A percentile compares a stretch with the other conserved stretches of the same genome.
phyloP scores from a whole-genome alignment of 2,888 invertebrate genomes.

The Criorhina ranunculi region DNA sequence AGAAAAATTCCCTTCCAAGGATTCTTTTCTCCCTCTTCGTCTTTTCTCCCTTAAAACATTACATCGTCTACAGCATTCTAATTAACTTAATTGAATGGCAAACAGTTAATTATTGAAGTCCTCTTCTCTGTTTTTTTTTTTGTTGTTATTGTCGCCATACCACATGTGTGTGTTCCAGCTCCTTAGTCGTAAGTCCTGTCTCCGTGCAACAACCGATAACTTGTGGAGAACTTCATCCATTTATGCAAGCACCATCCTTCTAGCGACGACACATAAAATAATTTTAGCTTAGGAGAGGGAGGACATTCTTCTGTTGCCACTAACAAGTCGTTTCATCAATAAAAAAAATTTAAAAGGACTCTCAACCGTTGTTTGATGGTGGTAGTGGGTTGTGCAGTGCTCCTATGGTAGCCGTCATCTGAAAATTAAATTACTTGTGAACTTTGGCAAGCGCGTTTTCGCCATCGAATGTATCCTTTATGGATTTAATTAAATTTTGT shows the following conservation, averaged over 20 bases:
- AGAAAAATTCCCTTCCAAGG: not conserved
- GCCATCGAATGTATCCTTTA: conserved; percentile 18
- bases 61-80: conserved; percentile 8
- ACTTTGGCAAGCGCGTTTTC: conserved; percentile 1
- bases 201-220: conserved; percentile 11
- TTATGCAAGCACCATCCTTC: not conserved
- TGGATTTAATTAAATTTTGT: conserved; percentile 22
- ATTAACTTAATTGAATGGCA: conserved; percentile 42
- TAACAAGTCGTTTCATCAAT: not conserved
- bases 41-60: no score
- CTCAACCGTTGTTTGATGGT: no score
- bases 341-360: not conserved
- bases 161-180: not conserved
- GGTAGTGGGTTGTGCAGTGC: not conserved
- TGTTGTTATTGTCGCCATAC: not conserved
- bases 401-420: not conserved
- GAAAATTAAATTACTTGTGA: conserved; percentile 21
- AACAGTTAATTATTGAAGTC: conserved; percentile 28
- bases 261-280: conserved; percentile 17
- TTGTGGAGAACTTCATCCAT: not conserved
- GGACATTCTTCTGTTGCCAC: not conserved
- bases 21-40: no score
- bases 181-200: not conserved
- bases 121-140: not conserved
- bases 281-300: conserved; percentile 21